Evolutionary conservation across 37 sponge, comb jelly and placozoan genomes (phyloP), one percentile per base, ranked within the genome.

Genomic region (Ianthella basta): DNA sequence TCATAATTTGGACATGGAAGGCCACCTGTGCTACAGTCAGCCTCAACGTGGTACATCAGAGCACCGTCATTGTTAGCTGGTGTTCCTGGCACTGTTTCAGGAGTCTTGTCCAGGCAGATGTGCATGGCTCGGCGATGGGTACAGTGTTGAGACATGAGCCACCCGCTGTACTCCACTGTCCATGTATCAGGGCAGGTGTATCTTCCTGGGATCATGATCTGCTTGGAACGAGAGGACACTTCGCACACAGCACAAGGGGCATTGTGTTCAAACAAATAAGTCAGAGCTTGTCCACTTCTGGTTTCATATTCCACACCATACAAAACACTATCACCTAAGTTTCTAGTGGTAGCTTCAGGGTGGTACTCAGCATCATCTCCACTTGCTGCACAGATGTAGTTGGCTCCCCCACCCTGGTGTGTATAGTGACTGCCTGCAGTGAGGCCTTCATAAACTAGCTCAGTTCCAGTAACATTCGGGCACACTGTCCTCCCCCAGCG

Each of bases 201-300:
- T 69, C 34, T 84, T 75, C 85, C 89, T 54, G 89, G 89, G n/a
- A 89, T 79, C 85, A 89, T 89, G 8, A 85, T 6, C 18, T 54
- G 57, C 53, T 73, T 61, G 24, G 53, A 79, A 14, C 85, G 67
- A 21, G 54, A 72, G 24, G 81, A 34, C 30, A 59, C 85, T 72
- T 68, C 59, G 41, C 89, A 89, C 59, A 89, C 85, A 75, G 85
- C 89, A 89, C 89, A 89, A 10, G 88, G 88, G n/a, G 85, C 89
- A 80, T 84, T 84, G 73, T 84, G 72, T 0, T 81, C 16, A n/a
- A n/a, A n/a, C 27, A 40, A 19, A n/a, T n/a, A n/a, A 16, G 16
- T 14, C 35, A 80, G 53, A 59, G 85, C 80, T 14, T 41, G 40
- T 50, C 53, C 54, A 38, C 1, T 54, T 20, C 35, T 50, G 10